Conservation (phyloP, 2,113 vertebrate genomes). For the Leptosomus discolor region DNA sequence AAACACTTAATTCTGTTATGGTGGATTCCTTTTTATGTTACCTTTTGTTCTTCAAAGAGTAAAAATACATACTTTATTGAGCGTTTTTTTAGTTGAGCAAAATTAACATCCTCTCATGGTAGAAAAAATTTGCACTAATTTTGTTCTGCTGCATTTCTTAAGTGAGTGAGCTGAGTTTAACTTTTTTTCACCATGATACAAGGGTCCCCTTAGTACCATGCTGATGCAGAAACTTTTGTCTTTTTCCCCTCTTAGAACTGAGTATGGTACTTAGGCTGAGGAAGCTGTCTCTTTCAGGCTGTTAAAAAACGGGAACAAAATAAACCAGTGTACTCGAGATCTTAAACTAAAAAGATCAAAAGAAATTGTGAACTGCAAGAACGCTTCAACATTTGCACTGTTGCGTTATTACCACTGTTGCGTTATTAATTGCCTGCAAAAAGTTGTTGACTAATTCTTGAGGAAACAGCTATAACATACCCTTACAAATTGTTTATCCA, state of each 20-base stretch:
- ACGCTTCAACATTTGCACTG: not conserved
- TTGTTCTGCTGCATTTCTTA: not conserved
- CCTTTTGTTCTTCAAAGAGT: not conserved
- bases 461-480: not conserved
- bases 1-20: not conserved
- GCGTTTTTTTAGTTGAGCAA: not conserved
- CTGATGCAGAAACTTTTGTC: not conserved
- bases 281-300: not conserved
- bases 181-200: not conserved
- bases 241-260: not conserved
- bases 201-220: accelerated
- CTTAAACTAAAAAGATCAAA: not conserved
- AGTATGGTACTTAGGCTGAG: not conserved
- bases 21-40: not conserved
- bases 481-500: not conserved
- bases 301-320: not conserved
- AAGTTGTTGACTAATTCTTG: not conserved
- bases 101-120: not conserved
- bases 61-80: not conserved
- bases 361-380: not conserved
- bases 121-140: not conserved
- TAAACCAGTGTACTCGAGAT: not conserved
- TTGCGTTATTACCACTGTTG: not conserved
- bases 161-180: not conserved
- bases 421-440: not conserved